Conservation (phyloP, 1,140 invertebrate species). For the Ostrea denselamellosa region DNA sequence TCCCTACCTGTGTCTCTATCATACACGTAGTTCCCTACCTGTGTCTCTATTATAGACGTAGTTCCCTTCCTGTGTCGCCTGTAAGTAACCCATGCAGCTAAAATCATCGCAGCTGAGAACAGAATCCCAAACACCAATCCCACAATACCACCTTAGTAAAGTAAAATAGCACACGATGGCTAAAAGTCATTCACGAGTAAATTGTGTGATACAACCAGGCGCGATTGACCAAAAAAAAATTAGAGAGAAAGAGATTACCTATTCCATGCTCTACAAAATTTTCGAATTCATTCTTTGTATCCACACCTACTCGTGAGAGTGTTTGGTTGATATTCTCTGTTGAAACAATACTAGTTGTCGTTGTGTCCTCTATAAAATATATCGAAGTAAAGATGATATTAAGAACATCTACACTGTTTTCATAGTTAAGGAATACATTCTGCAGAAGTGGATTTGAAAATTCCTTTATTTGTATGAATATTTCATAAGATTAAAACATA, state of each 20-base stretch:
- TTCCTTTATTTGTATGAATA: no score
- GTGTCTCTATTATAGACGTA: no score
- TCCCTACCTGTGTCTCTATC: no score
- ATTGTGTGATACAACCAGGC: no score
- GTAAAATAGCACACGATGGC: background rate
- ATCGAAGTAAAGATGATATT: no score
- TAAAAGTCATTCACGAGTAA: background rate
- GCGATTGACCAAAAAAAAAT: no score
- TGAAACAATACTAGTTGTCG: background rate
- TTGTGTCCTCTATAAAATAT: background rate
- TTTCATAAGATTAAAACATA: no score
- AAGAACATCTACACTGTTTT: no score
- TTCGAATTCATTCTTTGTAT: background rate
- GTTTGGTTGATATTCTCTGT: background rate
- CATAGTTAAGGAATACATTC: no score
- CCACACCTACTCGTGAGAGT: background rate
- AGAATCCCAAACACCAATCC: background rate
- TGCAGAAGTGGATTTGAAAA: no score
- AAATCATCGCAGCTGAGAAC: background rate
- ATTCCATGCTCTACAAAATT: slow-evolving; percentile 23
- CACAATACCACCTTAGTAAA: slow-evolving; percentile 2
- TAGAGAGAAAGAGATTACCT: slow-evolving; percentile 17
- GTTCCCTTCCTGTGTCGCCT: background rate
- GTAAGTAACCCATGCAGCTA: slow-evolving; percentile 1
- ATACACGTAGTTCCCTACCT: no score